Evolutionary conservation across 2,888 invertebrate genomes (phyloP), one percentile per base, ranked within the genome.

Genomic region (Urechis unicinctus): DNA sequence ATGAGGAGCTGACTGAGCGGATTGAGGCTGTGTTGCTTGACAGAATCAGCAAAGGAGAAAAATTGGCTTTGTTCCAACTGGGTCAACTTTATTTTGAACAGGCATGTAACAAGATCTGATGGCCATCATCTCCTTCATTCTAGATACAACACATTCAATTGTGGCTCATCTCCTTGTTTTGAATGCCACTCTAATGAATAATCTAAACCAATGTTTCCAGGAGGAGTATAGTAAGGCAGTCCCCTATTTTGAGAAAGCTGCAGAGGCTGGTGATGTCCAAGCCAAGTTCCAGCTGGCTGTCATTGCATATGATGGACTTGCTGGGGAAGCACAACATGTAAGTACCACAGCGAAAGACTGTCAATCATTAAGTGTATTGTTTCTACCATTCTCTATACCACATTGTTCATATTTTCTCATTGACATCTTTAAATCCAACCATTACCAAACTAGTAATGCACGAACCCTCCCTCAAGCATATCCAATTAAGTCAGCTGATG

Each of bases 31-130:
- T 74, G 54, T 65, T 77, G 3, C 61, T 70, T 28, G 70, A 72
- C 26, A 69, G 68, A 51, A 74, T 75, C 17, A 67, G 67, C 51
- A 61, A 61, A 46, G 75, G 73, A 21, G 71, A 74, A 47, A 67
- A 68, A 44, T 59, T 61, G 42, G 75, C 76, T 9, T 61, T 68
- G 48, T 78, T 78, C 57, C 75, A 75, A 51, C 65, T 78, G 3
- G 77, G 73, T 30, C 67, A 77, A 47, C 66, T 78, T 46, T 75
- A 75, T 53, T 74, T 71, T 68, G 75, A 78, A 55, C 71, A 74
- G 71, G 77, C 75, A 43, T n/a, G 17, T 48, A 5, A 30, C 13
- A 21, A 22, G 28, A 29, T 48, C 3, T 48, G 2, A 28, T 48
- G 45, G 45, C 21, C 13, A 21, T 6, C n/a, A n/a, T n/a, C n/a